These are phyloP conservation scores for Petrolisthes cinctipes DNA, from an alignment of 2,888 invertebrate genomes.

Conservation along the genomic window DNA sequence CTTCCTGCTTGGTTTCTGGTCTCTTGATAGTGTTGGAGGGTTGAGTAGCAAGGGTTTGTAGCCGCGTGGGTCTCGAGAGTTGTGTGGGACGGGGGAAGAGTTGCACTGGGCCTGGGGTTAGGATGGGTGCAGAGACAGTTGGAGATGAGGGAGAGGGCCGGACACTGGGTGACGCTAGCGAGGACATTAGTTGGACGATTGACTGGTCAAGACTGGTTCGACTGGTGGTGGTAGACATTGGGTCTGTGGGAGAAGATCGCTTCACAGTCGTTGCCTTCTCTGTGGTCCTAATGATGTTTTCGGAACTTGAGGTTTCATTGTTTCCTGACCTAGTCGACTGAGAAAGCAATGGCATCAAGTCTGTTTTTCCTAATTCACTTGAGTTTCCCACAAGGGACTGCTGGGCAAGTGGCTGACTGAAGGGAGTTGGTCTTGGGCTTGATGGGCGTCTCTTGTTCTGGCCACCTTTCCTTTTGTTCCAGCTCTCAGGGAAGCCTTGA, in stretches of 20 bases:
- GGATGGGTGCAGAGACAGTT: background rate
- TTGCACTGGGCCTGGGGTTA: background rate
- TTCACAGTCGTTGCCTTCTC: slow-evolving; percentile 41
- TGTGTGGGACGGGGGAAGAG: background rate
- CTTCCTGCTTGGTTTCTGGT: slow-evolving; percentile 18
- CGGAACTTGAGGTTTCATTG: background rate
- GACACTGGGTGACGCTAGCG: slow-evolving; percentile 18
- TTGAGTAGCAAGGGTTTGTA: background rate
- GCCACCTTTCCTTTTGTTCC: slow-evolving; percentile 31
- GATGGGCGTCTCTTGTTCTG: background rate
- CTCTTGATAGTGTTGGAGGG: background rate
- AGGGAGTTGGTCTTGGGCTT: background rate
- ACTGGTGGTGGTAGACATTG: slow-evolving; percentile 9
- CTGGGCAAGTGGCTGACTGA: background rate
- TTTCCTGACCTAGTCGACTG: background rate
- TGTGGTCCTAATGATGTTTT: slow-evolving; percentile 38
- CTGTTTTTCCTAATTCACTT: background rate
- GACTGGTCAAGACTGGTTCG: slow-evolving; percentile 24
- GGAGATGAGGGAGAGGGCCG: background rate
- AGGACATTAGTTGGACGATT: slow-evolving; percentile 33
- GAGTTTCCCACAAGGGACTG: background rate
- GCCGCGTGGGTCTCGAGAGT: background rate
- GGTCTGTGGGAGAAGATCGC: slow-evolving; percentile 3
- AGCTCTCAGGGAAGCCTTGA: slow-evolving; percentile 29
- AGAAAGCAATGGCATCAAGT: background rate